Conservation (phyloP, 2,888 invertebrate genomes). For the Drosophila koepferae region DNA sequence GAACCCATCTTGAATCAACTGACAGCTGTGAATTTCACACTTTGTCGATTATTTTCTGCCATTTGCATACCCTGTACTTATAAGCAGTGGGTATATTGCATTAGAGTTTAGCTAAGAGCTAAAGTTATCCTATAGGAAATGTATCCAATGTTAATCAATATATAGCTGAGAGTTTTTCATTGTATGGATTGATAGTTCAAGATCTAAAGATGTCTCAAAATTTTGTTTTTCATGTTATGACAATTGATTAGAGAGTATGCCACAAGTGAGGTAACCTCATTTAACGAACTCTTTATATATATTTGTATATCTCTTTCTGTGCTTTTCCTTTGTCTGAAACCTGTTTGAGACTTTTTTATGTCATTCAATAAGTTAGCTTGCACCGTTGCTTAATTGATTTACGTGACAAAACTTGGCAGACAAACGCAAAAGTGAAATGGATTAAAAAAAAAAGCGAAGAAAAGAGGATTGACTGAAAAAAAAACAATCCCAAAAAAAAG, state of each 20-base stretch:
- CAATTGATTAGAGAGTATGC: constrained; percentile 4
- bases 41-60: constrained; percentile 13
- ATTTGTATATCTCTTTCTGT: constrained; percentile 5
- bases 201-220: too few species aligned
- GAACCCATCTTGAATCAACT: constrained; percentile 13
- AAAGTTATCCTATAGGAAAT: not conserved
- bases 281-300: not conserved
- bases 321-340: constrained; percentile 24
- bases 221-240: too few species aligned
- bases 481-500: constrained; percentile 1
- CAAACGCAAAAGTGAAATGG: constrained; percentile 21
- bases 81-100: not conserved
- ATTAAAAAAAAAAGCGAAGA: constrained; percentile 9
- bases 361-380: constrained; percentile 42
- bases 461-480: constrained; percentile 13
- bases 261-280: not conserved
- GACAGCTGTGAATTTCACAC: constrained; percentile 23
- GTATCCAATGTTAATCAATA: not conserved
- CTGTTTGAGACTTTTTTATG: constrained; percentile 40
- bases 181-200: too few species aligned
- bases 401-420: constrained; percentile 74
- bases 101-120: not conserved
- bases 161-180: not conserved
- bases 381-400: constrained; percentile 68
- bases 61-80: constrained; percentile 7